phyloP scores from a whole-genome alignment of 2,888 invertebrate genomes.

The Cinara cedri region DNA sequence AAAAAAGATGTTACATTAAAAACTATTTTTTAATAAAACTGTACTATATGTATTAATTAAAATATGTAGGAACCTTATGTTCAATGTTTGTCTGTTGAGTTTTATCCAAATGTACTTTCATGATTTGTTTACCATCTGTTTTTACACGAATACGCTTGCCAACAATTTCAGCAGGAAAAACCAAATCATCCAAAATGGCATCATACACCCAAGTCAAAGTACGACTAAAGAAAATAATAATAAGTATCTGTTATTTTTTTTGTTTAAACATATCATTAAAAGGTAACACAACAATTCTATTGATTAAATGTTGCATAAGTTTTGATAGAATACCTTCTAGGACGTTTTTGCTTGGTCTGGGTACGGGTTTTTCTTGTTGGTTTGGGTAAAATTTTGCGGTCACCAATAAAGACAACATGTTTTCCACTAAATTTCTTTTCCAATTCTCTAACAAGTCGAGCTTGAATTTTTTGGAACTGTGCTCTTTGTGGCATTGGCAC shows the following conservation, averaged over 20 bases:
- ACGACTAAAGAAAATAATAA: conserved; percentile 68
- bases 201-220: conserved; percentile 98
- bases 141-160: conserved; percentile 96
- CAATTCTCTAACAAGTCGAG: conserved; percentile 92
- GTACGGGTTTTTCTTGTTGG: conserved; percentile 91
- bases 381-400: conserved; percentile 96
- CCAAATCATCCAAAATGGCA: conserved; percentile 94
- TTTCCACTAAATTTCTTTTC: conserved; percentile 99
- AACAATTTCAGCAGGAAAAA: conserved; percentile 98
- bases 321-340: conserved; percentile 67
- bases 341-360: conserved; percentile 76
- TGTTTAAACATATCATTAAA: too few relatives aligned
- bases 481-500: conserved; percentile 98
- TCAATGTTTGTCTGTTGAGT: conserved; percentile 98
- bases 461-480: conserved; percentile 97
- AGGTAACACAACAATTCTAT: too few relatives aligned
- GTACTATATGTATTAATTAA: too few relatives aligned
- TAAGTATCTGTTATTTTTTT: too few relatives aligned
- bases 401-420: conserved; percentile 97
- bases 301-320: too few relatives aligned
- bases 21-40: too few relatives aligned
- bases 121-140: conserved; percentile 93
- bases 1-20: too few relatives aligned
- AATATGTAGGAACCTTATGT: too few relatives aligned
- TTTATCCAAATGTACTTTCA: conserved; percentile 98